Percentiles rank a stretch among this genome's conserved stretches.
Evolutionary conservation across 2,113 vertebrate genomes (phyloP).

Genomic region (Morone saxatilis): DNA sequence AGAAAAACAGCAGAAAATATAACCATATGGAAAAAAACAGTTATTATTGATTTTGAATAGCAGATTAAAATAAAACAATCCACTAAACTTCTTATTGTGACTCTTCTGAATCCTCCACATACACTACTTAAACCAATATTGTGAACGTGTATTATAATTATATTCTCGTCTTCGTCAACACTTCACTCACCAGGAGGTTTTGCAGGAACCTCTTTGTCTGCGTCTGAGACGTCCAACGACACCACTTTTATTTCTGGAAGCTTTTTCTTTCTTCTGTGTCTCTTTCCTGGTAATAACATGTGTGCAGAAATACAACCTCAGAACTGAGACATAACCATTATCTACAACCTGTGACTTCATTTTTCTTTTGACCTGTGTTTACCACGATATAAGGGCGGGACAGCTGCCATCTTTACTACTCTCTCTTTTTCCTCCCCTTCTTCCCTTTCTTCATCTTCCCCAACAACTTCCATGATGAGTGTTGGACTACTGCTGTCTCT

Average conservation of each 20-base stretch:
- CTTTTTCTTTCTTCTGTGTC: constrained; percentile 44
- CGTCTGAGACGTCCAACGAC: constrained; percentile 23
- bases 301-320: background rate
- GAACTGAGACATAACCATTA: background rate
- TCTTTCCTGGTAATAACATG: constrained; percentile 50
- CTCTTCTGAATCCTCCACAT: background rate
- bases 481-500: constrained; percentile 60
- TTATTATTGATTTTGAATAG: background rate
- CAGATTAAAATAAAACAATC: background rate
- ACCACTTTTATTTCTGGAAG: constrained; percentile 9
- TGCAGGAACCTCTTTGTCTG: constrained; percentile 40
- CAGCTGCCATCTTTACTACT: constrained; percentile 37
- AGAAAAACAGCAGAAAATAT: background rate
- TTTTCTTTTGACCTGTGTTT: constrained; percentile 37
- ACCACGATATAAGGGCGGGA: constrained; percentile 45
- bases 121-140: background rate
- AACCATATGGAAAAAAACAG: background rate
- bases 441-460: constrained; percentile 55
- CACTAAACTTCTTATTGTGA: background rate
- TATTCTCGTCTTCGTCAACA: background rate
- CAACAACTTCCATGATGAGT: constrained; percentile 70
- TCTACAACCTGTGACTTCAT: background rate
- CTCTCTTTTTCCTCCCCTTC: constrained; percentile 51
- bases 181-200: constrained; percentile 42
- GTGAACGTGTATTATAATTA: background rate